phyloP scores from a whole-genome alignment of 2,888 invertebrate genomes.

The Caenorhabditis zanzibari region DNA sequence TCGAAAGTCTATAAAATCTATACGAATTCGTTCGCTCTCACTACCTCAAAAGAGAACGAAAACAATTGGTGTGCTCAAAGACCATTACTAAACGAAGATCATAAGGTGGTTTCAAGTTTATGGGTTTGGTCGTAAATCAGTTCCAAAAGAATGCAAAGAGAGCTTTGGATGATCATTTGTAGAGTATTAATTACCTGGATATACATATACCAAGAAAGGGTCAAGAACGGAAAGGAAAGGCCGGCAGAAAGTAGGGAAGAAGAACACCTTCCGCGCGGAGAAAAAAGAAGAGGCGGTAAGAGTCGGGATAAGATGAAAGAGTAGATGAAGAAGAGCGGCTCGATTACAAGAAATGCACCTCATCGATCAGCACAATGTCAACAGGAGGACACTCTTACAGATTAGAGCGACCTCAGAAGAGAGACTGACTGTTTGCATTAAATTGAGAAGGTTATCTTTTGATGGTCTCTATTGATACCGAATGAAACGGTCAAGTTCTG shows the following conservation, averaged over 20 bases:
- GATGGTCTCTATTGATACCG: conserved; percentile 28
- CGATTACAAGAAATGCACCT: conserved; percentile 59
- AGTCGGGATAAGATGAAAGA: conserved; percentile 30
- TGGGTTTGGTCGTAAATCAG: conserved; percentile 43
- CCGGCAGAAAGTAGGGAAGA: conserved; percentile 2
- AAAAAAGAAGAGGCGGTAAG: conserved; percentile 14
- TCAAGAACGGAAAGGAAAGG: conserved; percentile 40
- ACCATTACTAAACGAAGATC: conserved; percentile 23
- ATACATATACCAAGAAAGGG: conserved; percentile 30
- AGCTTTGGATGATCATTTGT: neutral
- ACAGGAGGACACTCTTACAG: conserved; percentile 66
- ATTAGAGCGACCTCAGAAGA: conserved; percentile 49
- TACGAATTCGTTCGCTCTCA: conserved; percentile 50
- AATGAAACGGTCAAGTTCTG: conserved; percentile 6
- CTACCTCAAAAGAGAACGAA: conserved; percentile 1
- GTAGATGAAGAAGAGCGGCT: conserved; percentile 37
- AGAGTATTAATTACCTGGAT: conserved; percentile 47
- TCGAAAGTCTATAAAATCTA: conserved; percentile 47
- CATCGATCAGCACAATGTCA: conserved; percentile 65
- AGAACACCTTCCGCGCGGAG: conserved; percentile 50
- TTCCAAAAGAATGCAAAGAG: neutral
- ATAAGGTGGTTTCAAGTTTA: conserved; percentile 33
- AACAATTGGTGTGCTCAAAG: conserved; percentile 38
- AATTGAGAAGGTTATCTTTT: conserved; percentile 22
- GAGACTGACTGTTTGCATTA: conserved; percentile 44